phyloP scores from a whole-genome alignment of 2,113 vertebrate species.

The Martes martes region DNA sequence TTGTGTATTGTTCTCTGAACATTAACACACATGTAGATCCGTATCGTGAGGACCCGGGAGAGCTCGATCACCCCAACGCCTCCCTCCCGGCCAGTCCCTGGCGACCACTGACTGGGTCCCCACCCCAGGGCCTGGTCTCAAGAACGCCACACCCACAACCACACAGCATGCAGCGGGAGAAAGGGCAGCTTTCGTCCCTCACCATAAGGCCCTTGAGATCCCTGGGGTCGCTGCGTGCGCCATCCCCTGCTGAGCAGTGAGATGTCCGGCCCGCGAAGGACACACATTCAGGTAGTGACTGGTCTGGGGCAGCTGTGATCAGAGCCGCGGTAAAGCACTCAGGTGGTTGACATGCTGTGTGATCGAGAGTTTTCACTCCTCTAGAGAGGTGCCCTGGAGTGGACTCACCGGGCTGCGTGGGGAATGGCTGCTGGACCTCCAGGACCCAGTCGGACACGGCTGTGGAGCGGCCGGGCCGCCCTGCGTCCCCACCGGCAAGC shows the following conservation, averaged over 20 bases:
- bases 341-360: neutral
- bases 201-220: neutral
- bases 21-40: neutral
- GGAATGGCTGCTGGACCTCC: too few relatives aligned
- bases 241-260: neutral
- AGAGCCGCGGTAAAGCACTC: neutral
- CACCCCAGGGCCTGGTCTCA: neutral
- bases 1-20: neutral
- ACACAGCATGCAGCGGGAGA: rapidly evolving
- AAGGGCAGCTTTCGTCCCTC: neutral
- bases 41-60: neutral
- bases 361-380: neutral
- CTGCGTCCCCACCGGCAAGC: neutral
- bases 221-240: rapidly evolving
- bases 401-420: neutral
- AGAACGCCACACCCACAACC: neutral
- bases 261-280: neutral
- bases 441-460: neutral
- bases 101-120: neutral
- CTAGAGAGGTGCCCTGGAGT: neutral
- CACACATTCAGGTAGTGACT: neutral
- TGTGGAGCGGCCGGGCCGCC: rapidly evolving
- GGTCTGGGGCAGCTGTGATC: neutral
- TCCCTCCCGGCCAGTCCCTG: neutral
- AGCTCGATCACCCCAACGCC: neutral